Conservation (phyloP, 1,140 invertebrate species). For the Cotesia vestalis region DNA sequence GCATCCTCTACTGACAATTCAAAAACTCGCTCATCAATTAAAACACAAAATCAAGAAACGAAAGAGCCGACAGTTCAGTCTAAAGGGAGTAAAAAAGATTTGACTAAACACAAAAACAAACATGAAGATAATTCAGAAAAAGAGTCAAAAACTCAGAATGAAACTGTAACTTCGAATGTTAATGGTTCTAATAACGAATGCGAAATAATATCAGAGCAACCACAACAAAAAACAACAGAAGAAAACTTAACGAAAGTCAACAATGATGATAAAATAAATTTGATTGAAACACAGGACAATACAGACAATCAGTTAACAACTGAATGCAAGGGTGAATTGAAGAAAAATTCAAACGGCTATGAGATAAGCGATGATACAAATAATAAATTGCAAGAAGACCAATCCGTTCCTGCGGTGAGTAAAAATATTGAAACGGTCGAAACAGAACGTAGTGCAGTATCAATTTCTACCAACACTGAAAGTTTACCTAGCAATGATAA, state of each 20-base stretch:
- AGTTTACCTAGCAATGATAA: neutral
- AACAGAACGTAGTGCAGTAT: neutral
- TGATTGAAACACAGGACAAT: too few relatives aligned
- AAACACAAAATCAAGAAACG: neutral
- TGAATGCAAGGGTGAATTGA: too few relatives aligned
- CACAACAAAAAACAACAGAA: too few relatives aligned
- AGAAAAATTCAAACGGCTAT: too few relatives aligned
- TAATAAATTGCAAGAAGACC: too few relatives aligned
- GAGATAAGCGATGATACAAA: too few relatives aligned
- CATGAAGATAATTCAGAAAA: neutral
- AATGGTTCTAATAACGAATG: neutral
- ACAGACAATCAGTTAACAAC: too few relatives aligned
- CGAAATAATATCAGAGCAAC: too few relatives aligned
- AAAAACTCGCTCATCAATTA: neutral
- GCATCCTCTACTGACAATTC: neutral
- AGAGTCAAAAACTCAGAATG: neutral
- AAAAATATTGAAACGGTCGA: neutral
- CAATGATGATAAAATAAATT: too few relatives aligned
- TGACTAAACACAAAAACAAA: slow-evolving; percentile 1
- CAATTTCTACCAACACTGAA: neutral
- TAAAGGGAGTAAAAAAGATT: neutral
- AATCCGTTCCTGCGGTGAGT: too few relatives aligned
- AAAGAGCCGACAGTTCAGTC: neutral
- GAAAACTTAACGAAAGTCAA: too few relatives aligned
- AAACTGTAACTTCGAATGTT: neutral